Evolutionary conservation across 2,888 invertebrate species (phyloP), one percentile per base, ranked within the genome.

Genomic region (Ephialtes manifestator): DNA sequence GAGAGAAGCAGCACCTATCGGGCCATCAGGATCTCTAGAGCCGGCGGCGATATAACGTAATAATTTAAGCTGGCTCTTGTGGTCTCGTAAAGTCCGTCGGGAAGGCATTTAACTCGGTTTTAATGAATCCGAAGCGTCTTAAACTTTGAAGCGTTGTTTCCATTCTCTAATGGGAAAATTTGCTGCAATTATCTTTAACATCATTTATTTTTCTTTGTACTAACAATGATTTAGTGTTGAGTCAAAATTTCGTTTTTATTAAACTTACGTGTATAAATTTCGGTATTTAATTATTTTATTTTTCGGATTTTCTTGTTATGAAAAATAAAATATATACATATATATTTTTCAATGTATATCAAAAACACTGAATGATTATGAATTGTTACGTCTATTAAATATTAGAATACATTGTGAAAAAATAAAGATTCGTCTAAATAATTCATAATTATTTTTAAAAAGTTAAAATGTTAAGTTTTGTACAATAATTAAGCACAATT

Each of bases 41-140:
- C 83, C 77, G 55, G 83, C 89, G 85, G 87, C 87, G 84, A 88
- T 89, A 88, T 88, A 90, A 91, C 88, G 89, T 89, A 90, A 90
- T 91, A 90, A 91, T 89, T 91, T 90, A 89, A 82, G 60, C 82
- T 46, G 60, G 74, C 86, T 89, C 89, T 88, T 79, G 87, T 80
- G 63, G 84, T 89, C 86, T 90, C 89, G 87, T 91, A 91, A 91
- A 91, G 86, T 90, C 89, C 74, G 86, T 87, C 87, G 83, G 81
- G 88, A 55, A 35, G 86, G 88, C 90, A 87, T 90, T 91, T 89
- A 90, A 89, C 89, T 89, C 84, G 88, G 78, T 89, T 90, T 90
- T 90, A 91, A 91, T 88, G 89, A 90, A 90, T 90, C 85, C 87
- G 84, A 89, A 88, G 84, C 88, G 87, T 31, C 39, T 24, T 13